Evolutionary conservation across 2,113 vertebrate genomes (phyloP).

Genomic region (Gymnobelideus leadbeateri): DNA sequence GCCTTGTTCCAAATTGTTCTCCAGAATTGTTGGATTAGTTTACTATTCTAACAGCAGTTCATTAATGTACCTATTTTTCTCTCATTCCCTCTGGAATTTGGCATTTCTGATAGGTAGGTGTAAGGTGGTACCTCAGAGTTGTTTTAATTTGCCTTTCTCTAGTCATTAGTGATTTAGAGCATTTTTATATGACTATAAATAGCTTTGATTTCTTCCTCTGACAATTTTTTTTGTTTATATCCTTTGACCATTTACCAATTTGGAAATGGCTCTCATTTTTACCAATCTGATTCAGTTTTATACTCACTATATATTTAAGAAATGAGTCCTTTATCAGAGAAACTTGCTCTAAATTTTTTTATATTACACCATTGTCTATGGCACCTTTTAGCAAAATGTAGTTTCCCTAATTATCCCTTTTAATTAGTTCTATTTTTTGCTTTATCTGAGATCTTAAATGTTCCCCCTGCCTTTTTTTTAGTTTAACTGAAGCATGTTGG

Average conservation of each 20-base stretch:
- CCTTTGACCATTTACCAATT: neutral
- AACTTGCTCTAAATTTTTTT: neutral
- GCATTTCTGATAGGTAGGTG: neutral
- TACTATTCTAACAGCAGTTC: neutral
- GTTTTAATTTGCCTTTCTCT: neutral
- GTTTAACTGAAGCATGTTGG: neutral
- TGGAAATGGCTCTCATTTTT: neutral
- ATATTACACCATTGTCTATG: neutral
- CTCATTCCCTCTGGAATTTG: neutral
- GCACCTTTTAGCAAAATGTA: neutral
- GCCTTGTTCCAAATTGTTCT: neutral
- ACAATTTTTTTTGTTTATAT: neutral
- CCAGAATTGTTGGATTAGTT: neutral
- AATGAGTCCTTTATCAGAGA: neutral
- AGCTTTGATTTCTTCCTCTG: neutral
- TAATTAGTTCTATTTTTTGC: neutral
- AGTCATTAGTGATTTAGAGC: neutral
- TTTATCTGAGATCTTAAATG: neutral
- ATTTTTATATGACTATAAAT: neutral
- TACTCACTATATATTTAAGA: neutral
- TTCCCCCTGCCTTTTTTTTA: neutral
- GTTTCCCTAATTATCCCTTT: neutral
- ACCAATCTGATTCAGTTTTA: neutral
- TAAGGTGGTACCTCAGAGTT: neutral
- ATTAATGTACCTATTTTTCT: neutral